Base-by-base conservation (phyloP, 2,888 invertebrate species). In the Chrysolina haemoptera region DNA sequence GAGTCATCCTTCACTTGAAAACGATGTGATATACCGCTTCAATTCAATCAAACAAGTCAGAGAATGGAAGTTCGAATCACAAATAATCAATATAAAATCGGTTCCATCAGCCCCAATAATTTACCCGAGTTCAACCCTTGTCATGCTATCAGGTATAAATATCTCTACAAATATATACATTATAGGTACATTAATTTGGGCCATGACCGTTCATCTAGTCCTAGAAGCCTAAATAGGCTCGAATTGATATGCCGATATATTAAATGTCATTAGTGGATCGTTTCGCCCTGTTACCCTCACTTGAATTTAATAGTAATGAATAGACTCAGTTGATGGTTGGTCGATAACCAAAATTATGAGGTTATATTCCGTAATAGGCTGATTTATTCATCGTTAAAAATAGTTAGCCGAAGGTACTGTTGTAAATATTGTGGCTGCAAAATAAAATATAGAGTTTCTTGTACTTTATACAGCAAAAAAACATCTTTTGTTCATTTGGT, bases 251-350 rank as follows among this genome's bases (percentile, higher is more conserved):
- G 27, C 22, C 40, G 55, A 73, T 73, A 68, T 68, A 73, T 73
- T 69, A 69, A 65, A 73, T n/a, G 65, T 27, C 55, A 73, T 73
- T 73, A 69, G 69, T 59, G 48, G 68, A 69, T 16, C 68, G 35
- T 48, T 48, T 59, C 46, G 65, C 65, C 65, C 48, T 68, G 69
- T 73, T 69, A 73, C 64, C 68, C 68, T 62, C 65, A 73, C 59
- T 69, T 40, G 46, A 69, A 59, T 73, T 73, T 65, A 73, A 69
- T 69, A 53, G 62, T 46, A 65, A 69, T 18, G 43, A 64, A 69
- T 69, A 73, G 73, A 41, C 40, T 64, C 12, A 55, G 64, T 55
- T 48, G 59, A 6, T 53, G 12, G 46, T 62, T 67, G 62, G 48
- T 72, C 68, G 55, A 73, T 73, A 68, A 35, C 64, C 48, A 14